Conservation (phyloP, 2,888 invertebrate species). For the Sphaerophoria taeniata region DNA sequence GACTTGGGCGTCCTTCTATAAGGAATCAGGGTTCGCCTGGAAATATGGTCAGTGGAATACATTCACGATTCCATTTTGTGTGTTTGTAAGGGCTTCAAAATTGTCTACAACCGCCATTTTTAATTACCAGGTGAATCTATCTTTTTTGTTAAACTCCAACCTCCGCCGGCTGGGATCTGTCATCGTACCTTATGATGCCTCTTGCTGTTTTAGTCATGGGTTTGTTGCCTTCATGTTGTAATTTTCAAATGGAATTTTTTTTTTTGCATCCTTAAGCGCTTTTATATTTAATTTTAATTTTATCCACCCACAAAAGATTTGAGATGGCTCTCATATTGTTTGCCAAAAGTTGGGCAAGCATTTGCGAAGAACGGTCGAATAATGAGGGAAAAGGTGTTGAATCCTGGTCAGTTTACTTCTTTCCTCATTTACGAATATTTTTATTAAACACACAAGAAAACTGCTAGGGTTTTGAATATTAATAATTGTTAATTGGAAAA, state of each 20-base stretch:
- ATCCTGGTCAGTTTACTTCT: not conserved
- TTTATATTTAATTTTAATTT: slow-evolving; percentile 27
- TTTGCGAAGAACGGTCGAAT: not conserved
- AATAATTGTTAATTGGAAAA: not conserved
- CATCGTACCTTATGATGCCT: not conserved
- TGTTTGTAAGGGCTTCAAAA: not conserved
- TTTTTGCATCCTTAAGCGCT: slow-evolving; percentile 4
- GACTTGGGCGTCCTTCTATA: not conserved
- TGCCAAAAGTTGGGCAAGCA: not conserved
- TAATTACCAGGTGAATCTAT: slow-evolving; percentile 41
- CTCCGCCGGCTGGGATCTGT: not conserved
- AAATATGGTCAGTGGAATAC: slow-evolving; percentile 20
- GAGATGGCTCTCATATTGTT: not conserved
- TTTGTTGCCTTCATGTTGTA: slow-evolving; percentile 16
- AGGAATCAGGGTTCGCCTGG: not conserved
- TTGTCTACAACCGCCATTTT: slow-evolving; percentile 15
- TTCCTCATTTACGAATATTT: too few species aligned
- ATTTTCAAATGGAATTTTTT: slow-evolving; percentile 22
- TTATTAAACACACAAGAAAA: not conserved
- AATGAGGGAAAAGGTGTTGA: not conserved
- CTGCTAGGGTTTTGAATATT: not conserved
- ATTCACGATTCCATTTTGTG: not conserved
- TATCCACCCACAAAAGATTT: not conserved
- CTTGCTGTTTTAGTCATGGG: not conserved
- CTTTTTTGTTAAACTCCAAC: slow-evolving; percentile 8